Percentiles rank a stretch among this genome's conserved stretches.
phyloP scores from a whole-genome alignment of 2,888 invertebrate species.

The Tanypteryx hageni region DNA sequence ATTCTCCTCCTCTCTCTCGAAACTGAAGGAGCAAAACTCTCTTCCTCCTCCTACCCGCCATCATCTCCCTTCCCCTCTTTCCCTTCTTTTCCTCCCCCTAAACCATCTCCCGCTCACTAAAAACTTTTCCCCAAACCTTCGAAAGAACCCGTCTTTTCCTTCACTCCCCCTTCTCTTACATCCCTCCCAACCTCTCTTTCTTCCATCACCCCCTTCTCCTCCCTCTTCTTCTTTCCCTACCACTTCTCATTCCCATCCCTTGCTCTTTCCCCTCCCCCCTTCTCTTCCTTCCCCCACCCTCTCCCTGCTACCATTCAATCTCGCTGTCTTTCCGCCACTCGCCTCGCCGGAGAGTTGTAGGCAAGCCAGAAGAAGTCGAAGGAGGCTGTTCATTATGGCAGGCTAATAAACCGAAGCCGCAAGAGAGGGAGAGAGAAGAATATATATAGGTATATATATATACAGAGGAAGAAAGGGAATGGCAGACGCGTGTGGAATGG shows the following conservation, averaged over 20 bases:
- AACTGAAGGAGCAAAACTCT: neutral
- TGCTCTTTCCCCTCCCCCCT: neutral
- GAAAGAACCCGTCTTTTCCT: neutral
- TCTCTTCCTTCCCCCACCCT: neutral
- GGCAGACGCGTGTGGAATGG: too few species aligned
- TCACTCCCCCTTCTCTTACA: neutral
- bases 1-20: neutral
- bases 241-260: neutral
- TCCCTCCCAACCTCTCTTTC: neutral
- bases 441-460: neutral
- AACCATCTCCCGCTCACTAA: too few species aligned
- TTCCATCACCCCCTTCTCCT: neutral
- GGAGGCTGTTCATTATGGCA: slow-evolving; percentile 40
- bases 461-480: neutral
- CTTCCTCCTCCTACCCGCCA: neutral
- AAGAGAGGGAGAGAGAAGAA: neutral
- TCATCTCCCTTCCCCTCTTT: too few species aligned
- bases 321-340: neutral
- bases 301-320: slow-evolving; percentile 4
- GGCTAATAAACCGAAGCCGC: slow-evolving; percentile 10
- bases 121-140: neutral
- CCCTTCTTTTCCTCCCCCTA: too few species aligned
- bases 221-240: neutral
- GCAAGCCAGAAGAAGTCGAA: neutral
- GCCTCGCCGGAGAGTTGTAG: neutral